A percentile compares a stretch with the other conserved stretches of the same genome.
Evolutionary conservation across 2,888 invertebrate genomes (phyloP).

Genomic region (Scaptomyza caliginosa): DNA sequence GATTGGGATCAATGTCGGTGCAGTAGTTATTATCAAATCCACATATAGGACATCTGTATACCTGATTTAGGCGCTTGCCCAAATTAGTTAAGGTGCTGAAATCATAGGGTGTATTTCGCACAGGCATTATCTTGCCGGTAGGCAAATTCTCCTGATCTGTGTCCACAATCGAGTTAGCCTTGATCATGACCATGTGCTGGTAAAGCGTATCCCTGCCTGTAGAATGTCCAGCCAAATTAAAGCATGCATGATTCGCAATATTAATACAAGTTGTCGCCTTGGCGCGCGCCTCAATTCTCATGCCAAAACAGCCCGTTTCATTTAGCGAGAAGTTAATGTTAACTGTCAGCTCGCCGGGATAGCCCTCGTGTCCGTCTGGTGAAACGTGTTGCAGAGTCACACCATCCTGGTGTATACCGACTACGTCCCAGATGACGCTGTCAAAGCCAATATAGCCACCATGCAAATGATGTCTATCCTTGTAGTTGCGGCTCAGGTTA

Average conservation of each 20-base stretch:
- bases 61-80: constrained; percentile 87
- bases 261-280: constrained; percentile 93
- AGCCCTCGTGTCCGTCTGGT: constrained; percentile 93
- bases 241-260: constrained; percentile 93
- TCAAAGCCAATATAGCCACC: constrained; percentile 94
- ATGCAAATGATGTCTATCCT: constrained; percentile 89
- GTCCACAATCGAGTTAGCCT: constrained; percentile 90
- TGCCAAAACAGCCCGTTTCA: constrained; percentile 89
- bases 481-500: constrained; percentile 89
- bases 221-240: constrained; percentile 94
- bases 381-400: constrained; percentile 91
- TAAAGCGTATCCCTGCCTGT: constrained; percentile 86
- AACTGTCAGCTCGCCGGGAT: constrained; percentile 92
- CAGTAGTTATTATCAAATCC: constrained; percentile 68
- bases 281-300: constrained; percentile 91
- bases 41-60: constrained; percentile 86
- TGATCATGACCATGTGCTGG: constrained; percentile 89
- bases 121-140: constrained; percentile 89
- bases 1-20: constrained; percentile 56
- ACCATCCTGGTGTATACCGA: constrained; percentile 70
- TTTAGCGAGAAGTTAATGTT: constrained; percentile 90
- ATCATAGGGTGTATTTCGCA: constrained; percentile 90
- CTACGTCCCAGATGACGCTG: constrained; percentile 88
- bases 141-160: constrained; percentile 89
- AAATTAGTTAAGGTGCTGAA: constrained; percentile 88